Conservation (phyloP, 2,113 vertebrate species). For the Xyliphius kryptos region DNA sequence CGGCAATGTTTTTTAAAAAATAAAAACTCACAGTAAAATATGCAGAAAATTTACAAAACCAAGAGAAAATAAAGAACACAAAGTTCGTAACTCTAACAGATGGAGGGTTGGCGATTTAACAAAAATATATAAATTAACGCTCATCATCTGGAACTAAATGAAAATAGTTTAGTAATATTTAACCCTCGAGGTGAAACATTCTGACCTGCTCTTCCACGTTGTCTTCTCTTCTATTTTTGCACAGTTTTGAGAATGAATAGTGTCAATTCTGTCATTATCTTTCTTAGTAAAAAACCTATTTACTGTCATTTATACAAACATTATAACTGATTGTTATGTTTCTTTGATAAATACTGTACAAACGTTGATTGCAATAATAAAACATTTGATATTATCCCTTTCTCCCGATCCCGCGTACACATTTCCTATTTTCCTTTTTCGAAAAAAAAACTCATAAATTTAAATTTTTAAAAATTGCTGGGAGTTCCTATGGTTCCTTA, state of each 20-base stretch:
- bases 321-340: slow-evolving; percentile 95
- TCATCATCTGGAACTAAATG: slow-evolving; percentile 68
- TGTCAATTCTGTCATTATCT: slow-evolving; percentile 67
- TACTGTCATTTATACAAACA: slow-evolving; percentile 78
- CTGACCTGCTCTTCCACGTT: no score
- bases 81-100: slow-evolving; percentile 86
- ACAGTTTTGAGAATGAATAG: slow-evolving; percentile 60
- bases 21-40: slow-evolving; percentile 99
- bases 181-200: slow-evolving; percentile 71
- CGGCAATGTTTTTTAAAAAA: slow-evolving; percentile 71
- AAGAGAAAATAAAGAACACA: slow-evolving; percentile 99
- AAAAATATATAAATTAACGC: slow-evolving; percentile 59
- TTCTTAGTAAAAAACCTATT: slow-evolving; percentile 68
- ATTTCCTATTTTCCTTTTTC: slow-evolving; percentile 65
- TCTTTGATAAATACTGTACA: slow-evolving; percentile 99
- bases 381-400: slow-evolving; percentile 81
- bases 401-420: slow-evolving; percentile 47
- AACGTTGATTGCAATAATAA: slow-evolving; percentile 98
- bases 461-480: slow-evolving; percentile 62
- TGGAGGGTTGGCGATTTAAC: slow-evolving; percentile 79
- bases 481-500: slow-evolving; percentile 77
- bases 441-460: slow-evolving; percentile 73
- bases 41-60: slow-evolving; percentile 99
- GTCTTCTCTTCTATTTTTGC: no score
- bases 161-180: slow-evolving; percentile 75